These are phyloP conservation scores for Thunnus thynnus DNA, from an alignment of 2,113 vertebrate species.

Conservation along the genomic window DNA sequence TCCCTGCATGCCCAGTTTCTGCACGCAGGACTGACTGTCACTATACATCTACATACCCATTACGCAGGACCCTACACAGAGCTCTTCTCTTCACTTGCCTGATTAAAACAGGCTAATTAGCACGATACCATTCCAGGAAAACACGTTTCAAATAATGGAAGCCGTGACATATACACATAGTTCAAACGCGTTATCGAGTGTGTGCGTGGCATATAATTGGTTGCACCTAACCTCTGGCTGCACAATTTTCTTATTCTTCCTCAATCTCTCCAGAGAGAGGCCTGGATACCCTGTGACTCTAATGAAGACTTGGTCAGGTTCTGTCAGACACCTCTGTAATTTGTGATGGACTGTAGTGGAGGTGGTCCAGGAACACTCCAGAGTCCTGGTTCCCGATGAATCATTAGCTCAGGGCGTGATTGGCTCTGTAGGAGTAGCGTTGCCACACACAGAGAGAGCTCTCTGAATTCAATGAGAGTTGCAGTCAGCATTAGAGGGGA, in stretches of 20 bases:
- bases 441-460: conserved; percentile 5
- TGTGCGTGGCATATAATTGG: conserved; percentile 28
- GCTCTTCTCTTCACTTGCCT: conserved; percentile 49
- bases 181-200: conserved; percentile 44
- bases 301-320: conserved; percentile 34
- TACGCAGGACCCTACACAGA: conserved; percentile 56
- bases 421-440: conserved; percentile 32
- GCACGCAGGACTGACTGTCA: conserved; percentile 76
- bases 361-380: conserved; percentile 22
- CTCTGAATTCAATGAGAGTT: conserved; percentile 12
- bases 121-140: conserved; percentile 40
- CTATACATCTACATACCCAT: conserved; percentile 75
- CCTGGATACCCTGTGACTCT: background rate
- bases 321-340: conserved; percentile 29
- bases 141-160: conserved; percentile 33
- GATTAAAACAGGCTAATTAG: conserved; percentile 74
- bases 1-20: conserved; percentile 60
- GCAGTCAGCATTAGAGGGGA: conserved; percentile 26
- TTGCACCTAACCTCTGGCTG: conserved; percentile 21
- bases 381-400: conserved; percentile 29
- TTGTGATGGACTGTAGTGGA: conserved; percentile 13
- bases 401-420: conserved; percentile 35
- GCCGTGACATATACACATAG: conserved; percentile 26
- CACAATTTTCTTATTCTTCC: background rate
- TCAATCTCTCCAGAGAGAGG: background rate